phyloP scores from a whole-genome alignment of 1,140 invertebrate species.

The Drosophila pachea region DNA sequence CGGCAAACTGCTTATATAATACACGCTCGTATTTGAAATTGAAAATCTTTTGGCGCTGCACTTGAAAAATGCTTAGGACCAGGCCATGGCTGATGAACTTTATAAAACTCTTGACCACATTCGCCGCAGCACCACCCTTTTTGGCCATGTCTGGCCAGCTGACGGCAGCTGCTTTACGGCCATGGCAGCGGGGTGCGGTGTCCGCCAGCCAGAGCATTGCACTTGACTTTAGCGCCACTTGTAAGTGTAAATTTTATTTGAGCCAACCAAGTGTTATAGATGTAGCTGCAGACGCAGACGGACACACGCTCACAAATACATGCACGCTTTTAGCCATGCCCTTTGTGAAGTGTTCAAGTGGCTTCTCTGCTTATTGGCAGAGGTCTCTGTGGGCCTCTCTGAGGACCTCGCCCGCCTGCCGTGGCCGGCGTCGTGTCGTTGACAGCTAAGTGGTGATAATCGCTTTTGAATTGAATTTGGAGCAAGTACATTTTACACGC shows the following conservation, averaged over 20 bases:
- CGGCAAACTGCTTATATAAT: conserved; percentile 63
- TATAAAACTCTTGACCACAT: conserved; percentile 74
- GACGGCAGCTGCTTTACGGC: conserved; percentile 46
- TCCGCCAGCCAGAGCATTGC: conserved; percentile 29
- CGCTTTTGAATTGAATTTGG: conserved; percentile 74
- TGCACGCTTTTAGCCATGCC: conserved; percentile 31
- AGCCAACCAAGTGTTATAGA: conserved; percentile 56
- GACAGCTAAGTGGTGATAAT: conserved; percentile 74
- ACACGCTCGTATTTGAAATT: conserved; percentile 63
- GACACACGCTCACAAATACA: conserved; percentile 9
- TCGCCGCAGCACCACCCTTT: conserved; percentile 56
- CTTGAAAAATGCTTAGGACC: conserved; percentile 72
- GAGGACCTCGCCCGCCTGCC: conserved; percentile 20
- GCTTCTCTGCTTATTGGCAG: conserved; percentile 51
- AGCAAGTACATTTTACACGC: conserved; percentile 63
- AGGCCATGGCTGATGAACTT: conserved; percentile 68
- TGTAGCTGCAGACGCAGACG: conserved; percentile 35
- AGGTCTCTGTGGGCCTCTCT: conserved; percentile 32
- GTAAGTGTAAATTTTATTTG: conserved; percentile 76
- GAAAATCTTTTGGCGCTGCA: conserved; percentile 73
- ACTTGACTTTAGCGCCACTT: conserved; percentile 75
- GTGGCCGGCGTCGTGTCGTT: conserved; percentile 65
- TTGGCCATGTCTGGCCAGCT: conserved; percentile 67
- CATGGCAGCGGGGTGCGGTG: no score
- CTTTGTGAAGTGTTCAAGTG: conserved; percentile 61